Conservation (phyloP, 1,140 invertebrate species). For the Venturia canescens region DNA sequence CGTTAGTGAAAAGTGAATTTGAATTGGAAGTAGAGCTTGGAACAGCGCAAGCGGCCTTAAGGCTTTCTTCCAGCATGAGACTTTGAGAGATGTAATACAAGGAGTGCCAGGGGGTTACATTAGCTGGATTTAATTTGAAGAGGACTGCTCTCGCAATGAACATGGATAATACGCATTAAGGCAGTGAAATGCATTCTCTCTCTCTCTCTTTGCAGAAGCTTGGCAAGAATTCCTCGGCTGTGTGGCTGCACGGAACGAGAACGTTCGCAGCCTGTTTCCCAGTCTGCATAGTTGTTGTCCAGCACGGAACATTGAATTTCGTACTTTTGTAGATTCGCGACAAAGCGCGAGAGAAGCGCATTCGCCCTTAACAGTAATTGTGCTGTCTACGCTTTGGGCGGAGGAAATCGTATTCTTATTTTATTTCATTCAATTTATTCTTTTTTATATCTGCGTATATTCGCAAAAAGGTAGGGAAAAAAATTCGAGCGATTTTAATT, state of each 20-base stretch:
- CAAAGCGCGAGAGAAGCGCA: background rate
- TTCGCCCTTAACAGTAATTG: constrained; percentile 10
- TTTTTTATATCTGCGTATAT: background rate
- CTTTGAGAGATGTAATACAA: constrained; percentile 70
- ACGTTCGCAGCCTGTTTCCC: background rate
- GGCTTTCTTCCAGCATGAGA: constrained; percentile 47
- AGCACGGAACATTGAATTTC: background rate
- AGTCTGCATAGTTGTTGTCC: background rate
- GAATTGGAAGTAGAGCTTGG: background rate
- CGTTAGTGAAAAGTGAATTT: background rate
- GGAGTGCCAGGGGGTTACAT: constrained; percentile 63
- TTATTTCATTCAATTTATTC: background rate
- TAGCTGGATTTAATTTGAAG: constrained; percentile 74
- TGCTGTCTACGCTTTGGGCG: background rate
- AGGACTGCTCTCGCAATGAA: background rate
- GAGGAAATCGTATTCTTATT: background rate
- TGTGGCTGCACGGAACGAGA: background rate
- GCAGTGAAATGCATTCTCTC: constrained; percentile 16
- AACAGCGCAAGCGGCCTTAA: constrained; percentile 6
- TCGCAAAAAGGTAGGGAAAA: background rate
- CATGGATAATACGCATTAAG: constrained; percentile 8
- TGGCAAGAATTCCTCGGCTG: constrained; percentile 1
- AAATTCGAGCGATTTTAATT: background rate
- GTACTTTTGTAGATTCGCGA: constrained; percentile 9
- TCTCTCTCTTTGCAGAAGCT: background rate